Evolutionary conservation across 2,797 vertebrate genomes (phyloP).

Genomic region (Myotis pilosus): DNA sequence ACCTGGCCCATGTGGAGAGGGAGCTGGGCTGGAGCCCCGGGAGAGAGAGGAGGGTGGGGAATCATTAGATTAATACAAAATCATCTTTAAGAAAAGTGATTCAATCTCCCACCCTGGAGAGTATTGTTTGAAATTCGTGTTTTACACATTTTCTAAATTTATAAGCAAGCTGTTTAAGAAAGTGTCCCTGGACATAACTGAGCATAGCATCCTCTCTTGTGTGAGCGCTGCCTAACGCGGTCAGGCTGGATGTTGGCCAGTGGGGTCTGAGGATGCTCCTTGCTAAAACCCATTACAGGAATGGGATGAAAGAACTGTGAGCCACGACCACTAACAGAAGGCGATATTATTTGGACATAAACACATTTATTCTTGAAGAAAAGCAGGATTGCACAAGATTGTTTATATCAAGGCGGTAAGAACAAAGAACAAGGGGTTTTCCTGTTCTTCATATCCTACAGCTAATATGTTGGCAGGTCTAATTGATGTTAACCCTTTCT

Average conservation of each 20-base stretch:
- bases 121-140: not conserved
- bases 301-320: not conserved
- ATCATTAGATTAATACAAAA: not conserved
- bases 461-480: not conserved
- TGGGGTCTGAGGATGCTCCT: not conserved
- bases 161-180: not conserved
- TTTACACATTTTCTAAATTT: not conserved
- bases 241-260: not conserved
- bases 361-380: not conserved
- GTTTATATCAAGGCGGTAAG: not conserved
- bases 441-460: not conserved
- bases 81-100: not conserved
- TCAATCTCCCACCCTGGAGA: not conserved
- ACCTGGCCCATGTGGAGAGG: too few relatives aligned
- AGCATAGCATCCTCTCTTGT: not conserved
- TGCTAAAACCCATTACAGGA: not conserved
- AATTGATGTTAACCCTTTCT: not conserved
- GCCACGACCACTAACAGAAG: not conserved
- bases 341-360: not conserved
- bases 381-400: not conserved
- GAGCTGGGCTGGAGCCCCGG: not conserved
- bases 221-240: not conserved
- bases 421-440: not conserved
- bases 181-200: not conserved
- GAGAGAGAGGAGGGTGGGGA: fast-evolving